A percentile compares a stretch with the other conserved stretches of the same genome.
Conservation (phyloP, 2,113 vertebrate genomes). For the Rhipidura dahli region DNA sequence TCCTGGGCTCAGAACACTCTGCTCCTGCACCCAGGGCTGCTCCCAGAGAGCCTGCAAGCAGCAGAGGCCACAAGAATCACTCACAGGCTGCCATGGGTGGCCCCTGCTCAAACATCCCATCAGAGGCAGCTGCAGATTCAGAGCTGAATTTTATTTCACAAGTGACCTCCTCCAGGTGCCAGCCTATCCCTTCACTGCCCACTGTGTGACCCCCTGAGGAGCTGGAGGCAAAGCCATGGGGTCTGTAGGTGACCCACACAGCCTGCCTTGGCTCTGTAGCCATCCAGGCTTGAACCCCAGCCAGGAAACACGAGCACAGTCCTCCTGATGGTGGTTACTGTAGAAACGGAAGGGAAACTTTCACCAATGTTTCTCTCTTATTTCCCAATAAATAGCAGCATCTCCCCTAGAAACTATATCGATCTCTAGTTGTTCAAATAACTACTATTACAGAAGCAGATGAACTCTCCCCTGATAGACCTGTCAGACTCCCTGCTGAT, state of each 20-base stretch:
- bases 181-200: background rate
- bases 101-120: background rate
- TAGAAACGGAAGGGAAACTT: conserved; percentile 49
- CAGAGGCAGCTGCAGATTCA: background rate
- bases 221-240: fast-evolving
- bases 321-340: conserved; percentile 13
- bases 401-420: conserved; percentile 53
- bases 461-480: conserved; percentile 59
- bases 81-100: background rate
- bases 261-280: background rate
- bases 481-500: conserved; percentile 59
- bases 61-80: background rate
- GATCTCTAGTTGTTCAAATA: conserved; percentile 61
- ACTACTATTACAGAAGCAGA: conserved; percentile 55
- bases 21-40: background rate
- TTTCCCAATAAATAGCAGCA: conserved; percentile 59
- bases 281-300: background rate
- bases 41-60: background rate
- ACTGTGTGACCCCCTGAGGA: background rate
- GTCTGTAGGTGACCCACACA: fast-evolving
- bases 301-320: background rate
- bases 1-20: background rate
- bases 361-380: conserved; percentile 19
- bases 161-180: background rate
- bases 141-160: background rate